phyloP scores from a whole-genome alignment of 2,888 invertebrate genomes.

The Lottia scabra region DNA sequence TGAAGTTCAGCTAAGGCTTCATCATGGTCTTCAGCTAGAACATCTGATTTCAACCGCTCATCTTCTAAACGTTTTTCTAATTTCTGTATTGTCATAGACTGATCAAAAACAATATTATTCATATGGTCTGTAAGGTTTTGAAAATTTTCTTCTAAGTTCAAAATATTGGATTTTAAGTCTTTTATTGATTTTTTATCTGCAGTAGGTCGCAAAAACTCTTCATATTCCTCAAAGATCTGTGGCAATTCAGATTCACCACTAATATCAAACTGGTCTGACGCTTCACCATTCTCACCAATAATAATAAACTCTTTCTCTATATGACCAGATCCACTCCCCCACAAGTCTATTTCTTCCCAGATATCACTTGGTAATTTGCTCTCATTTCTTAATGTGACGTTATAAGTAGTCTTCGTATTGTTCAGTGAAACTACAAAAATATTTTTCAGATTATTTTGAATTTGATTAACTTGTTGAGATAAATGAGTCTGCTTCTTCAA shows the following conservation, averaged over 20 bases:
- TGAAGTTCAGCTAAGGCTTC: conserved; percentile 40
- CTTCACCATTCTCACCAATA: not conserved
- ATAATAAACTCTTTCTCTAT: not conserved
- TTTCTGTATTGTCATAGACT: not conserved
- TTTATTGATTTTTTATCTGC: not conserved
- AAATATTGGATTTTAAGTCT: not conserved
- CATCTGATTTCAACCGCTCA: conserved; percentile 24
- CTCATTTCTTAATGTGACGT: not conserved
- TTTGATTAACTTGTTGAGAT: not conserved
- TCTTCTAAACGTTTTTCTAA: conserved; percentile 15
- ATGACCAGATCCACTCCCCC: not conserved
- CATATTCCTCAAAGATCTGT: not conserved
- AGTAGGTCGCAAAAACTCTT: not conserved
- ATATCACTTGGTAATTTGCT: not conserved
- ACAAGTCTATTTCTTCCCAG: not conserved
- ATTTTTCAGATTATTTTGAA: not conserved
- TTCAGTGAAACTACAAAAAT: not conserved
- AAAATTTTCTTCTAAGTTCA: not conserved
- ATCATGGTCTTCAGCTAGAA: conserved; percentile 39
- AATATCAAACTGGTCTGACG: not conserved
- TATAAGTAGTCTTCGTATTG: not conserved
- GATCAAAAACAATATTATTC: not conserved
- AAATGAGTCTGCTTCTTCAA: not conserved
- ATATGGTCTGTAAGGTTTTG: conserved; percentile 8
- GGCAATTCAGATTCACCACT: not conserved